phyloP scores from a whole-genome alignment of 1,140 invertebrate species.

The Chlorops oryzae region DNA sequence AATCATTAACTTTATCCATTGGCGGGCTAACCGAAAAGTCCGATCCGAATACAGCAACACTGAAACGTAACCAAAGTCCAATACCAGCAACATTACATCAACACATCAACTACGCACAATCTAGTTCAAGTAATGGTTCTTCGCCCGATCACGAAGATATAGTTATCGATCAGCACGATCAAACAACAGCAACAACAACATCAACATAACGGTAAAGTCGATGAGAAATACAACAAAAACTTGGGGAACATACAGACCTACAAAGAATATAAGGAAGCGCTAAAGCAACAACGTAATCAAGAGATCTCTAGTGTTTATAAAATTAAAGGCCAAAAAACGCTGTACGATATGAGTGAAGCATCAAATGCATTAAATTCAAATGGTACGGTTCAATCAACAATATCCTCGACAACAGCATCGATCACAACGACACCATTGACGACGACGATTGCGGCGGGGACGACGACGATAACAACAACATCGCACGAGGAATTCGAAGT shows the following conservation, averaged over 20 bases:
- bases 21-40: neutral
- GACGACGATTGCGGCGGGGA: constrained; percentile 8
- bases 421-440: constrained; percentile 28
- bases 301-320: constrained; percentile 64
- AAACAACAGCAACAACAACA: constrained; percentile 8
- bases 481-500: too few species aligned
- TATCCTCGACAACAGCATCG: constrained; percentile 34
- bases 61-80: constrained; percentile 7
- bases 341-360: constrained; percentile 11
- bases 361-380: constrained; percentile 9
- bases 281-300: constrained; percentile 73
- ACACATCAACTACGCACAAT: constrained; percentile 26
- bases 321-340: constrained; percentile 15
- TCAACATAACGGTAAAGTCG: constrained; percentile 28
- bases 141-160: constrained; percentile 47
- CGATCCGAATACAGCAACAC: neutral
- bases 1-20: constrained; percentile 34
- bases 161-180: constrained; percentile 39
- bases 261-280: constrained; percentile 81
- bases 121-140: constrained; percentile 41
- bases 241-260: constrained; percentile 76
- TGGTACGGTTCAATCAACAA: neutral
- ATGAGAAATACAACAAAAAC: constrained; percentile 63
- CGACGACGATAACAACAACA: too few species aligned
- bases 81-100: constrained; percentile 9